Evolutionary conservation across 1,140 invertebrate species (phyloP).

Genomic region (Magallana gigas): DNA sequence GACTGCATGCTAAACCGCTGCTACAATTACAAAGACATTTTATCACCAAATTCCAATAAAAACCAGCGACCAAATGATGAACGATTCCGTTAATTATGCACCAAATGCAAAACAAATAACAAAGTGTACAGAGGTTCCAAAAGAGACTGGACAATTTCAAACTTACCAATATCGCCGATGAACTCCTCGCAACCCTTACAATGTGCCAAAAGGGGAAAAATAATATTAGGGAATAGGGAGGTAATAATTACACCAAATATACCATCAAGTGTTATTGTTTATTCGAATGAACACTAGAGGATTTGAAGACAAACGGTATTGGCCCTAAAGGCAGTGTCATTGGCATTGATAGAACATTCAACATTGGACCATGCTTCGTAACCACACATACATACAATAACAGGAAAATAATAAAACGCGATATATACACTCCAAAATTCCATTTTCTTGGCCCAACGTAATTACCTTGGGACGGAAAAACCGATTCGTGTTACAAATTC

Average conservation of each 20-base stretch:
- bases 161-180: not conserved
- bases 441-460: not conserved
- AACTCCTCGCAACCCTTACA: not conserved
- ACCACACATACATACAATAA: not conserved
- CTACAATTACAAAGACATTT: not conserved
- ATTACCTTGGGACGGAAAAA: too few species aligned
- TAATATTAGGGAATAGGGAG: not conserved
- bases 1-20: not conserved
- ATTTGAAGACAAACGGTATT: constrained; percentile 13
- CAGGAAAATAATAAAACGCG: not conserved
- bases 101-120: constrained; percentile 11
- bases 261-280: not conserved
- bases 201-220: not conserved
- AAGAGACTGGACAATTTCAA: not conserved
- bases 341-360: constrained; percentile 28
- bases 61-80: not conserved
- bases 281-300: not conserved
- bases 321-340: not conserved
- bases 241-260: not conserved
- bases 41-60: not conserved
- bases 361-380: not conserved
- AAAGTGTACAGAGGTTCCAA: not conserved
- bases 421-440: constrained; percentile 7
- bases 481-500: too few species aligned
- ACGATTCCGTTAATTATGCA: not conserved